phyloP scores from a whole-genome alignment of 2,113 vertebrate species.

The Rhadina sibilatrix region DNA sequence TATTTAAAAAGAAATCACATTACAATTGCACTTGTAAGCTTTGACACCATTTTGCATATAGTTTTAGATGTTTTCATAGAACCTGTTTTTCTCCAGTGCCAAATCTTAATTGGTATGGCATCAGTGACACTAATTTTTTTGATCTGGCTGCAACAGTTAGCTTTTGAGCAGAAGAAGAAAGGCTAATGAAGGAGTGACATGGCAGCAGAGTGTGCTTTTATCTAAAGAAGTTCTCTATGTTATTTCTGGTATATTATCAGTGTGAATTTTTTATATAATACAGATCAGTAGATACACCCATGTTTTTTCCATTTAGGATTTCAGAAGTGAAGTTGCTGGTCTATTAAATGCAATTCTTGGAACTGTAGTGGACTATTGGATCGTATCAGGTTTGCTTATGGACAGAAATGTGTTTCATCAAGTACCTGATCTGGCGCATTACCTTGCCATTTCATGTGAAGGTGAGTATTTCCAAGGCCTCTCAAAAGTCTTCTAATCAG shows the following conservation, averaged over 20 bases:
- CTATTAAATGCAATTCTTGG: slow-evolving; percentile 83
- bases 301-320: slow-evolving; percentile 46
- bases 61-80: background rate
- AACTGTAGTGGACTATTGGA: slow-evolving; percentile 89
- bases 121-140: background rate
- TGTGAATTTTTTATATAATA: background rate
- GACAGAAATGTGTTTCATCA: slow-evolving; percentile 81
- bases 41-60: background rate
- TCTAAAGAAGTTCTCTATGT: background rate
- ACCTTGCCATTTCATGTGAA: slow-evolving; percentile 83
- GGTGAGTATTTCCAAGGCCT: slow-evolving; percentile 72
- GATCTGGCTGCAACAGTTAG: background rate
- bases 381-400: slow-evolving; percentile 80
- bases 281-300: background rate
- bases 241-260: background rate
- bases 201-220: background rate
- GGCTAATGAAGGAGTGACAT: background rate
- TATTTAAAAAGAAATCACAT: background rate
- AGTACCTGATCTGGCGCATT: slow-evolving; percentile 80
- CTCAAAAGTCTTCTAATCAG: background rate
- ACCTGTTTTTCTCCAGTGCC: background rate
- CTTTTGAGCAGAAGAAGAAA: background rate
- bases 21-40: background rate
- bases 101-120: background rate
- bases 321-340: slow-evolving; percentile 71